Evolutionary conservation across 2,113 vertebrate genomes (phyloP).

Genomic region (Oncorhynchus kisutch): DNA sequence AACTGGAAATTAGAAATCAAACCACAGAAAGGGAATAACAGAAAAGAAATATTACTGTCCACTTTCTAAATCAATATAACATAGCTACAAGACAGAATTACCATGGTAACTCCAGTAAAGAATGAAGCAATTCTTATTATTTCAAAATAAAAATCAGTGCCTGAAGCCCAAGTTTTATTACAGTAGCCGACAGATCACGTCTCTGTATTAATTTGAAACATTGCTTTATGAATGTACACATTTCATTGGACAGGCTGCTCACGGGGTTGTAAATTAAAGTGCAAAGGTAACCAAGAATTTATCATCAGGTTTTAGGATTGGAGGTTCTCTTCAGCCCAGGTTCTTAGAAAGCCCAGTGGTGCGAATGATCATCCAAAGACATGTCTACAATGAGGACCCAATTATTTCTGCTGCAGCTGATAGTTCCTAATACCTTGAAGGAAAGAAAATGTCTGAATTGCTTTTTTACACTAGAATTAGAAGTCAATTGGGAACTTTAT

Average conservation of each 20-base stretch:
- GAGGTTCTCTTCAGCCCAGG: constrained; percentile 22
- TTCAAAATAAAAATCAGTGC: constrained; percentile 98
- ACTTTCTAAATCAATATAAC: constrained; percentile 99
- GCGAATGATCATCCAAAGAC: constrained; percentile 62
- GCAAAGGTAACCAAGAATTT: constrained; percentile 77
- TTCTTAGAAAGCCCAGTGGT: constrained; percentile 52
- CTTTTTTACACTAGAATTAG: constrained; percentile 58
- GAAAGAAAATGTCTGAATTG: constrained; percentile 63
- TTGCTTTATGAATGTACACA: constrained; percentile 93
- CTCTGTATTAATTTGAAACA: constrained; percentile 96
- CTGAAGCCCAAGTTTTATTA: constrained; percentile 98
- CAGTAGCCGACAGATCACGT: constrained; percentile 90
- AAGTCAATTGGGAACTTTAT: constrained; percentile 57
- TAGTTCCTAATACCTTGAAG: constrained; percentile 46
- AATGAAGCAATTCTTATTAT: constrained; percentile 99
- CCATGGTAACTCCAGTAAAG: constrained; percentile 99
- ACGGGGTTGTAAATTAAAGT: constrained; percentile 76
- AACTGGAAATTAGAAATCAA: constrained; percentile 99
- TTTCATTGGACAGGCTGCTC: constrained; percentile 87
- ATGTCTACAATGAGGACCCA: constrained; percentile 49
- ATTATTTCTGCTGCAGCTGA: constrained; percentile 59
- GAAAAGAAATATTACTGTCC: constrained; percentile 99
- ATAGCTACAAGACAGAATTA: constrained; percentile 96
- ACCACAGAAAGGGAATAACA: constrained; percentile 96
- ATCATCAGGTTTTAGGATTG: constrained; percentile 64